Base-by-base conservation (phyloP, 92 coral and sea anemone species). In the Phymanthus crucifer region DNA sequence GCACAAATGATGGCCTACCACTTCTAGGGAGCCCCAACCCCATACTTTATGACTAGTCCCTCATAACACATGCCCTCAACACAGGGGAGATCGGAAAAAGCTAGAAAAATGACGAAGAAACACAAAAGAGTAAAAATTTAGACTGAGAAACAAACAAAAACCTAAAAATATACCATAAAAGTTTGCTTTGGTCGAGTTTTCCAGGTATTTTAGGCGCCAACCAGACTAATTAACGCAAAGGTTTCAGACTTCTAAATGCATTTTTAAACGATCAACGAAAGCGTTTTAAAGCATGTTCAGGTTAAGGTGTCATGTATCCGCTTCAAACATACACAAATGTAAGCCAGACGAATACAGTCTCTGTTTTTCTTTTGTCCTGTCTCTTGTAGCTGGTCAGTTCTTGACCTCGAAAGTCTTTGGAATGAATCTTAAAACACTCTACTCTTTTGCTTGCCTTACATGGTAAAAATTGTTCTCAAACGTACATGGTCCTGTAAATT, bases 281-380 rank as follows among this genome's bases (percentile, higher is more conserved):
- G 34, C 18, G 17, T 6, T 61, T 29, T 24, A 12, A 34, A 61
- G 68, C 36, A 12, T 27, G 68, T 29, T 27, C 11, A 11, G 29
- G 26, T 24, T 29, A n/a, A 58, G 29, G 32, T n/a, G 6, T 61
- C 68, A 61, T 24, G 68, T 61, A 27, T 61, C 68, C 10, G 64
- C 9, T 26, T 61, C 29, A 29, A 61, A 61, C 32, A 29, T 6
- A 24, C 13, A 61, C 68, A 61, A 61, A 27, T 1, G 17, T 1
- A 54, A 61, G 2, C 68, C 68, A 61, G 68, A 61, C 68, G 29
- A 61, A 61, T 11, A 61, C 17, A 61, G 29, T 8, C 33, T 10
- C 34, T 61, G 68, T 61, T 61, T 24, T 61, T 29, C 34, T 61
- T 61, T 61, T 24, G 68, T 61, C 68, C 10, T 61, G 68, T 27